These are phyloP conservation scores for Adelognathus sp. DNA, from an alignment of 2,888 invertebrate genomes.

Conservation along the genomic window DNA sequence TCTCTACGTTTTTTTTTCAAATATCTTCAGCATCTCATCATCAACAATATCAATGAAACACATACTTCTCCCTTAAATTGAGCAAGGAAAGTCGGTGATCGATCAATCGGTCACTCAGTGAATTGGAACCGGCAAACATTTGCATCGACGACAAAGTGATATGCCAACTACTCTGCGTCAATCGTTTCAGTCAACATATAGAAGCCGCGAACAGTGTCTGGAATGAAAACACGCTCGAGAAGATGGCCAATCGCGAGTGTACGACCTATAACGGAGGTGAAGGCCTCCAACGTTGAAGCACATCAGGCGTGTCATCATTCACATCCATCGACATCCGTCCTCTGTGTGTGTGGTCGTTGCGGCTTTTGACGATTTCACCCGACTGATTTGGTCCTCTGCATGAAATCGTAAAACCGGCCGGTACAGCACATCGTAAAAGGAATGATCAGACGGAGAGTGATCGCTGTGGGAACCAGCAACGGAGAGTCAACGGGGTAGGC, in stretches of 20 bases:
- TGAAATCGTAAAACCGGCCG: conserved; percentile 69
- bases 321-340: conserved; percentile 32
- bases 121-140: background rate
- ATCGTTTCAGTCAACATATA: background rate
- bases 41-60: too few relatives aligned
- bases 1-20: too few relatives aligned
- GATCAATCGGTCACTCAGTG: background rate
- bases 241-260: conserved; percentile 22
- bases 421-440: conserved; percentile 69
- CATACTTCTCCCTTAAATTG: background rate
- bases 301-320: conserved; percentile 44
- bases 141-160: background rate
- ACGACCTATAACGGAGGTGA: background rate
- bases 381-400: conserved; percentile 60
- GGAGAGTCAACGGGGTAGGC: conserved; percentile 19
- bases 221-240: conserved; percentile 36
- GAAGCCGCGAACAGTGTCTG: background rate
- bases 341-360: conserved; percentile 7
- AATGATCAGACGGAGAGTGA: background rate
- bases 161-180: background rate
- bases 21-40: too few relatives aligned
- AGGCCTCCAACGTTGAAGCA: conserved; percentile 30
- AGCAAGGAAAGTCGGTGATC: background rate
- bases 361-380: conserved; percentile 67
- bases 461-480: conserved; percentile 32